A percentile compares a stretch with the other conserved stretches of the same genome.
phyloP scores from a whole-genome alignment of 1,140 invertebrate genomes.

The Lerema accius region DNA sequence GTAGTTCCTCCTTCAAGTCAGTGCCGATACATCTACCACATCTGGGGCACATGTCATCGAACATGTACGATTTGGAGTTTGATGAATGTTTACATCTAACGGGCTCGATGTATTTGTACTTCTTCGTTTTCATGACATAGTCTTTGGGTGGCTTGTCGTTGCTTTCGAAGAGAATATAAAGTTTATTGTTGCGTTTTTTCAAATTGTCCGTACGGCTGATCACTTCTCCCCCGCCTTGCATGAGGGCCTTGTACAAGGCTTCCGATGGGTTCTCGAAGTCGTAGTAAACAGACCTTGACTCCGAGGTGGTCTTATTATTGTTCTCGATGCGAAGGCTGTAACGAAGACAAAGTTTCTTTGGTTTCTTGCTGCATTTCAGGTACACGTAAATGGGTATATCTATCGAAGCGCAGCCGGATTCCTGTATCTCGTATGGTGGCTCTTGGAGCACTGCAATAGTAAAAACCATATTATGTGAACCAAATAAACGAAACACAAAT shows the following conservation, averaged over 20 bases:
- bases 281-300: conserved; percentile 69
- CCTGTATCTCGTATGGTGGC: conserved; percentile 78
- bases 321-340: conserved; percentile 73
- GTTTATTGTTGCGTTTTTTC: conserved; percentile 41
- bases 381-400: conserved; percentile 78
- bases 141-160: conserved; percentile 44
- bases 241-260: conserved; percentile 60
- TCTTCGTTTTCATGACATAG: conserved; percentile 42
- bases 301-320: conserved; percentile 60
- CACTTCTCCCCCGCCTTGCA: conserved; percentile 68
- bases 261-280: conserved; percentile 72
- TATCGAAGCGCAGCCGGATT: conserved; percentile 72
- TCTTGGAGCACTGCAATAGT: conserved; percentile 73
- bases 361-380: conserved; percentile 68
- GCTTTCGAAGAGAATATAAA: conserved; percentile 50
- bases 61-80: conserved; percentile 47
- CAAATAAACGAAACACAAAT: not conserved
- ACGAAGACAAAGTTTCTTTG: conserved; percentile 71
- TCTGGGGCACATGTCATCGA: conserved; percentile 62
- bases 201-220: conserved; percentile 51
- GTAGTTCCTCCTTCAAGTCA: conserved; percentile 64
- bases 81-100: conserved; percentile 54
- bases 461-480: not conserved
- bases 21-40: conserved; percentile 59
- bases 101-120: conserved; percentile 64